Conservation (phyloP, 35 echinoderm and acorn worm genomes). For the Nesometra sesokonis region DNA sequence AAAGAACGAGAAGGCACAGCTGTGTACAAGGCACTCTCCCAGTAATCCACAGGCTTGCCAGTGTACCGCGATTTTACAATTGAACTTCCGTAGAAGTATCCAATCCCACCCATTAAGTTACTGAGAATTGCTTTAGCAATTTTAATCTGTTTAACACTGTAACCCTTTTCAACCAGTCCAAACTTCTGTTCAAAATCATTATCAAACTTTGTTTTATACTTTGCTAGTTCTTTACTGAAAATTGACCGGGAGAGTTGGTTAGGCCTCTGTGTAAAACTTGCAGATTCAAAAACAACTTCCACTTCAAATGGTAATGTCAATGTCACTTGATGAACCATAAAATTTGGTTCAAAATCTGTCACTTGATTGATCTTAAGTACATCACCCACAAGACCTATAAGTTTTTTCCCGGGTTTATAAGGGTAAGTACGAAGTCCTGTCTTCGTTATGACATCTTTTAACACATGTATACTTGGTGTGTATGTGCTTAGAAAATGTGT, state of each 20-base stretch:
- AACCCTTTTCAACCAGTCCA: slow-evolving; percentile 56
- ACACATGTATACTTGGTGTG: slow-evolving; percentile 54
- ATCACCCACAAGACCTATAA: slow-evolving; percentile 70
- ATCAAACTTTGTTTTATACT: slow-evolving; percentile 49
- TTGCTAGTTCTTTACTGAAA: slow-evolving; percentile 35
- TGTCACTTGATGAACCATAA: slow-evolving; percentile 82
- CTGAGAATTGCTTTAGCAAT: slow-evolving; percentile 82
- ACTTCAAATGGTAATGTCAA: slow-evolving; percentile 76
- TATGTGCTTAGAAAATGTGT: slow-evolving; percentile 66
- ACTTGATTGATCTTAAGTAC: slow-evolving; percentile 34
- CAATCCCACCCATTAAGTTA: slow-evolving; percentile 85
- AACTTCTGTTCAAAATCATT: slow-evolving; percentile 63
- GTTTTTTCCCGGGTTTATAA: slow-evolving; percentile 31
- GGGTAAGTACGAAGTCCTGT: slow-evolving; percentile 38
- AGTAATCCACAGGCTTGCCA: slow-evolving; percentile 62
- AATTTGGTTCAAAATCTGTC: slow-evolving; percentile 55
- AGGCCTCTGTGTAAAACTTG: slow-evolving; percentile 21
- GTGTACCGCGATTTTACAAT: slow-evolving; percentile 55
- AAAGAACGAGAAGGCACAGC: slow-evolving; percentile 88
- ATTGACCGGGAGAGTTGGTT: slow-evolving; percentile 28
- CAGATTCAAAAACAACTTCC: slow-evolving; percentile 91
- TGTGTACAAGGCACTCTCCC: slow-evolving; percentile 66
- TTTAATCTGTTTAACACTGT: slow-evolving; percentile 30
- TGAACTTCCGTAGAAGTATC: slow-evolving; percentile 81
- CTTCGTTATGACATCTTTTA: slow-evolving; percentile 63